These are phyloP conservation scores for Antennarius striatus DNA, from an alignment of 2,113 vertebrate genomes.

Conservation along the genomic window DNA sequence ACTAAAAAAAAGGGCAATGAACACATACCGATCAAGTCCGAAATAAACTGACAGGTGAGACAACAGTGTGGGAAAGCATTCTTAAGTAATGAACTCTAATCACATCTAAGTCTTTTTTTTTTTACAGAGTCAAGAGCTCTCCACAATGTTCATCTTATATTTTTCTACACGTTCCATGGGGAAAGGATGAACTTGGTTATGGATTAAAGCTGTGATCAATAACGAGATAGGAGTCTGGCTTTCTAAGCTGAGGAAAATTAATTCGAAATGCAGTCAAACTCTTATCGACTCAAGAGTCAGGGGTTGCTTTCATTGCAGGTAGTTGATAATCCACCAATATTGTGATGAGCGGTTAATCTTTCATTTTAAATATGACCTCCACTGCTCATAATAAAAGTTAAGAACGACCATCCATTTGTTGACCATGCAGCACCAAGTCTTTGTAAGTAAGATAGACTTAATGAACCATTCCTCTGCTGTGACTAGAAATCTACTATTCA, in stretches of 20 bases:
- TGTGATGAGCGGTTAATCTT: constrained; percentile 96
- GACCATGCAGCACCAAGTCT: constrained; percentile 18
- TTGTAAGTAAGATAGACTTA: constrained; percentile 21
- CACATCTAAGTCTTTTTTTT: constrained; percentile 75
- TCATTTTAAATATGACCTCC: constrained; percentile 91
- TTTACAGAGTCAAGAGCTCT: constrained; percentile 88
- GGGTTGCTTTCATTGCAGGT: constrained; percentile 93
- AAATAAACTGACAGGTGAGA: constrained; percentile 29
- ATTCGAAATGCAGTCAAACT: constrained; percentile 97
- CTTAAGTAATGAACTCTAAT: constrained; percentile 71
- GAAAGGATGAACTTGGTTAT: constrained; percentile 92
- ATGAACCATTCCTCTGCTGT: constrained; percentile 22
- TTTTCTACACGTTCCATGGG: constrained; percentile 84
- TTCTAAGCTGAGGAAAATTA: constrained; percentile 94
- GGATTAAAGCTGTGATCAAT: constrained; percentile 97
- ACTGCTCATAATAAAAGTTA: constrained; percentile 63
- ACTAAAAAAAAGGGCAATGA: constrained; percentile 28
- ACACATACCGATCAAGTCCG: constrained; percentile 36
- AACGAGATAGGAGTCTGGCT: constrained; percentile 88
- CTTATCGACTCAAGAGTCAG: constrained; percentile 91
- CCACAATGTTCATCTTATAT: constrained; percentile 87
- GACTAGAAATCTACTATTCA: constrained; percentile 36
- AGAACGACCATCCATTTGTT: constrained; percentile 58
- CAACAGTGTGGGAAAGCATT: constrained; percentile 46
- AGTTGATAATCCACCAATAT: constrained; percentile 95